Evolutionary conservation across 2,797 vertebrate species (phyloP).

Genomic region (Clarias laeviceps): DNA sequence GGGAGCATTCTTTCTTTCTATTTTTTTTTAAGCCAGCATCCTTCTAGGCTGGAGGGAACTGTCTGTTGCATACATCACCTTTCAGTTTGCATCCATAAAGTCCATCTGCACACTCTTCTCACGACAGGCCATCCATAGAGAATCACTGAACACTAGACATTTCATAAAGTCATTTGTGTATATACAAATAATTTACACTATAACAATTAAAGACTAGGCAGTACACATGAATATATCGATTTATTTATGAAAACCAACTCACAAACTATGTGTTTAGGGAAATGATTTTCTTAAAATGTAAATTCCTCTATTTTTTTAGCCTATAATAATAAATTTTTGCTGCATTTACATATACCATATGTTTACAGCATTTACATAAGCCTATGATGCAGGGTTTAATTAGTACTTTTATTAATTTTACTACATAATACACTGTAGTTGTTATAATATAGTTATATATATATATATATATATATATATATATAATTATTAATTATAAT

Average conservation of each 20-base stretch:
- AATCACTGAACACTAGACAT: not conserved
- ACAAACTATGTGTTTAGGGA: no score
- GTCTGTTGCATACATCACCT: conserved; percentile 63
- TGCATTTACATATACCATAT: not conserved
- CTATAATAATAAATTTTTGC: not conserved
- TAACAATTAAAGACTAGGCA: not conserved
- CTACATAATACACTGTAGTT: not conserved
- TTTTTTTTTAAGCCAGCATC: conserved; percentile 51
- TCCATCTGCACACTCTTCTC: conserved; percentile 2
- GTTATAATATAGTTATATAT: no score
- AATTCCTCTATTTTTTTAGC: not conserved
- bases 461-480: no score
- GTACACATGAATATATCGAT: not conserved
- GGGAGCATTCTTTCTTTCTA: conserved; percentile 55
- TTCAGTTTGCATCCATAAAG: conserved; percentile 43
- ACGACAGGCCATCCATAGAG: conserved; percentile 20
- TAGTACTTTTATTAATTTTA: not conserved
- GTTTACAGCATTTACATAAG: not conserved
- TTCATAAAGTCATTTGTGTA: not conserved
- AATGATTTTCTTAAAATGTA: not conserved
- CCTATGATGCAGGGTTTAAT: not conserved
- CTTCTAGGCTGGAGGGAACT: conserved; percentile 58
- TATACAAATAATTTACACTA: not conserved
- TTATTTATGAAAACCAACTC: not conserved
- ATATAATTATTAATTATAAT: no score